These are phyloP conservation scores for Calephelis virginiensis DNA, from an alignment of 1,140 invertebrate genomes.

Conservation along the genomic window DNA sequence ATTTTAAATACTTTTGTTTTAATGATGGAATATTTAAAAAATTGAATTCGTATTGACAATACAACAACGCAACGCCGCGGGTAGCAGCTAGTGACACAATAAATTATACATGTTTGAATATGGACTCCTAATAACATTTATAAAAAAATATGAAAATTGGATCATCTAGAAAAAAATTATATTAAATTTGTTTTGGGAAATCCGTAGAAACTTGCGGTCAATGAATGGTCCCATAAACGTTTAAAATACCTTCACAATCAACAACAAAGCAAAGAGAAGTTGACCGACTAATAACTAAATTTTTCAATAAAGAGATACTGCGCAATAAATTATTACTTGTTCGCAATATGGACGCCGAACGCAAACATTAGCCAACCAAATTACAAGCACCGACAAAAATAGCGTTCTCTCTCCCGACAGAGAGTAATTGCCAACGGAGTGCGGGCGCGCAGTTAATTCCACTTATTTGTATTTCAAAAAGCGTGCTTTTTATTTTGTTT, in stretches of 20 bases:
- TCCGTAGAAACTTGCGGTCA: too few relatives aligned
- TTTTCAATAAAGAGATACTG: constrained; percentile 43
- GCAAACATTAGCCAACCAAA: constrained; percentile 46
- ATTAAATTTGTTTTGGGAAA: too few relatives aligned
- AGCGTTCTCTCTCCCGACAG: constrained; percentile 38
- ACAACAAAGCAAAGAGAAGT: neutral
- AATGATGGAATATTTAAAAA: neutral
- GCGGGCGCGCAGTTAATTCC: constrained; percentile 45
- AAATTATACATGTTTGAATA: too few relatives aligned
- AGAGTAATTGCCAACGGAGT: constrained; percentile 47
- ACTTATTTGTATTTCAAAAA: constrained; percentile 49
- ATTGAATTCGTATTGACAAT: too few relatives aligned
- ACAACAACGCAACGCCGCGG: too few relatives aligned
- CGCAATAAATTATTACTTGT: constrained; percentile 43
- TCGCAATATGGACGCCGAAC: constrained; percentile 38
- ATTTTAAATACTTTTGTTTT: neutral
- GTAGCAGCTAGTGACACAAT: too few relatives aligned
- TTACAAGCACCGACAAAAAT: constrained; percentile 46
- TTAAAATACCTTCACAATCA: neutral
- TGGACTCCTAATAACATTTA: too few relatives aligned
- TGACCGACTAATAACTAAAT: constrained; percentile 15
- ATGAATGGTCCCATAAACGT: too few relatives aligned
- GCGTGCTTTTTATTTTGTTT: constrained; percentile 26
- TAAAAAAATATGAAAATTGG: too few relatives aligned
- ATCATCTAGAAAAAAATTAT: too few relatives aligned